phyloP scores from a whole-genome alignment of 2,113 vertebrate genomes.

The Vidua chalybeata region DNA sequence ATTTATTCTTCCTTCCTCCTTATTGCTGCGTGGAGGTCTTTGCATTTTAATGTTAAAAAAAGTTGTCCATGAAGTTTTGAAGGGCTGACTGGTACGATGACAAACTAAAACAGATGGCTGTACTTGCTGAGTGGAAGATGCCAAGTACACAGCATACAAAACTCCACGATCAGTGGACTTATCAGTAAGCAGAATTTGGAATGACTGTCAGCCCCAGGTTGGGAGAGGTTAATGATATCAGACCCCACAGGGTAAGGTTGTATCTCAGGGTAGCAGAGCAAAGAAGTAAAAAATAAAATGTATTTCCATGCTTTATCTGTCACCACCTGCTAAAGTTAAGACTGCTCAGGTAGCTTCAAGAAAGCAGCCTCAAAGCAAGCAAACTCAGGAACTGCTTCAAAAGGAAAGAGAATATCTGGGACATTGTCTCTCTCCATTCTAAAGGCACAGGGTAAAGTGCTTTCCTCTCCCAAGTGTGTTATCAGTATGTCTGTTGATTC shows the following conservation, averaged over 20 bases:
- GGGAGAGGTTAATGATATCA: background rate
- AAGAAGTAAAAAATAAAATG: background rate
- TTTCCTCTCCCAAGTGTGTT: background rate
- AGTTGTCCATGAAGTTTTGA: background rate
- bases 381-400: background rate
- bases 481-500: background rate
- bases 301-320: background rate
- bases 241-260: background rate
- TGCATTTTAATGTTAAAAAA: conserved; percentile 2
- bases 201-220: background rate
- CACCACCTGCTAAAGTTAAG: background rate
- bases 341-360: background rate
- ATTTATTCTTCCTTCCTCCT: conserved; percentile 9
- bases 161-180: background rate
- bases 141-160: background rate
- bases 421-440: background rate
- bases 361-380: background rate
- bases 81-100: background rate
- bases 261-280: background rate
- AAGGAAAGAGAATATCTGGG: background rate
- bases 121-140: background rate
- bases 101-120: background rate
- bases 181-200: background rate
- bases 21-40: background rate
- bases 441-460: background rate